These are phyloP conservation scores for Melanerpes aurifrons DNA, from an alignment of 2,113 vertebrate species.

Conservation along the genomic window DNA sequence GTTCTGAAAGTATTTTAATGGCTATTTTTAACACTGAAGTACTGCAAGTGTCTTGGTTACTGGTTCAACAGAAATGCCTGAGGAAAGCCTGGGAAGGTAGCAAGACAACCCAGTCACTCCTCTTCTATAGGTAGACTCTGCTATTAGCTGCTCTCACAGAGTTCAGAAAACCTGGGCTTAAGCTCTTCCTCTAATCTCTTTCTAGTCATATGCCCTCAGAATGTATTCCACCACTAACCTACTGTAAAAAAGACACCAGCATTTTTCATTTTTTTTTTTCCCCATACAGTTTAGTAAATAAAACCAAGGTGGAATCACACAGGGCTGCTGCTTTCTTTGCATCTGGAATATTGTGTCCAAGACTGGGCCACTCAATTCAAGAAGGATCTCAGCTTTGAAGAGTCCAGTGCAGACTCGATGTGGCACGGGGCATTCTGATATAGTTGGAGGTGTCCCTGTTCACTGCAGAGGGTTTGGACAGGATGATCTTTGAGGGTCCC, in stretches of 20 bases:
- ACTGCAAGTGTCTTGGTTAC: background rate
- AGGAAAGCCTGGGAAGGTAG: background rate
- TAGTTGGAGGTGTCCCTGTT: too few species aligned
- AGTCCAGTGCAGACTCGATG: too few species aligned
- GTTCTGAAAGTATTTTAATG: background rate
- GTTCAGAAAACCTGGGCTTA: background rate
- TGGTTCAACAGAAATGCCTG: background rate
- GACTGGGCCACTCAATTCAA: too few species aligned
- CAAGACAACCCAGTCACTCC: background rate
- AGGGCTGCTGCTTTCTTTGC: too few species aligned
- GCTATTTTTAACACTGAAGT: background rate
- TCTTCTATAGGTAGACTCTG: background rate
- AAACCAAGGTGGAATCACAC: background rate
- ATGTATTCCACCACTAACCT: background rate
- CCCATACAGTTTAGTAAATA: background rate
- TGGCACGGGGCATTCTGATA: too few species aligned
- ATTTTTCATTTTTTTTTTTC: background rate
- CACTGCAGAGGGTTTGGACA: too few species aligned
- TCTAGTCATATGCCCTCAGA: background rate
- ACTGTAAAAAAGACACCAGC: background rate
- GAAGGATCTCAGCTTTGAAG: too few species aligned
- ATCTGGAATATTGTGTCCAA: too few species aligned
- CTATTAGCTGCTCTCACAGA: background rate
- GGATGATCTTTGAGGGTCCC: too few species aligned
- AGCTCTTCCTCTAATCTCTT: background rate